These are phyloP conservation scores for Drosophila baimaii DNA, from an alignment of 1,140 invertebrate genomes.

Conservation along the genomic window DNA sequence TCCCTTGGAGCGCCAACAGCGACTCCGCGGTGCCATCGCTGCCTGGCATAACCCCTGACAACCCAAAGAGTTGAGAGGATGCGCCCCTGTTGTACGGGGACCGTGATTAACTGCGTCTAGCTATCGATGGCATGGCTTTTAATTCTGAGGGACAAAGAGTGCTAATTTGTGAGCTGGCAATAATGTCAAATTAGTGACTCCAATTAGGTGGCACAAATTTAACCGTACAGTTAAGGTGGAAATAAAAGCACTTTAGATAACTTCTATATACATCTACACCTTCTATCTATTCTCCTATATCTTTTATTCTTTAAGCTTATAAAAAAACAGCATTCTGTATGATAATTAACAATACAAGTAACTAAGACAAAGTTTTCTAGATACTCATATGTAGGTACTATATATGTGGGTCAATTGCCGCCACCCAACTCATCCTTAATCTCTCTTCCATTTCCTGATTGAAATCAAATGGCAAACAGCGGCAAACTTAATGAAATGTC, in stretches of 20 bases:
- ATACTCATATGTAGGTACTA: neutral
- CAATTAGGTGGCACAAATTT: constrained; percentile 7
- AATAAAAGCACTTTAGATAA: neutral
- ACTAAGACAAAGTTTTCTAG: neutral
- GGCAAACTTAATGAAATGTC: constrained; percentile 42
- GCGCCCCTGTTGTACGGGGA: constrained; percentile 11
- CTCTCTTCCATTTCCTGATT: constrained; percentile 48
- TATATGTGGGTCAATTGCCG: constrained; percentile 25
- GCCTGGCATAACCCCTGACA: constrained; percentile 12
- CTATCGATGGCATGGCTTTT: constrained; percentile 54
- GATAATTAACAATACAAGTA: neutral
- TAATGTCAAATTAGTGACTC: constrained; percentile 18
- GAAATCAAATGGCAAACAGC: constrained; percentile 47
- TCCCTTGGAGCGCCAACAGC: constrained; percentile 42
- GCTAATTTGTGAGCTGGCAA: constrained; percentile 53
- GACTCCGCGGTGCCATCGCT: constrained; percentile 55
- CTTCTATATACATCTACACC: no score
- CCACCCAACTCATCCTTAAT: constrained; percentile 20
- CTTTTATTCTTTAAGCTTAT: no score
- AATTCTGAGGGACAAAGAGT: constrained; percentile 57
- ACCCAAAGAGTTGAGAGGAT: constrained; percentile 12
- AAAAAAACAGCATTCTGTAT: neutral
- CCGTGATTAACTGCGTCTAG: constrained; percentile 68
- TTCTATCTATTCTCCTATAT: no score
- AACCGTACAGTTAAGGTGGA: neutral